Percentiles rank a stretch among this genome's conserved stretches.
Evolutionary conservation across 2,888 invertebrate genomes (phyloP).

Genomic region (Parnassius apollo): DNA sequence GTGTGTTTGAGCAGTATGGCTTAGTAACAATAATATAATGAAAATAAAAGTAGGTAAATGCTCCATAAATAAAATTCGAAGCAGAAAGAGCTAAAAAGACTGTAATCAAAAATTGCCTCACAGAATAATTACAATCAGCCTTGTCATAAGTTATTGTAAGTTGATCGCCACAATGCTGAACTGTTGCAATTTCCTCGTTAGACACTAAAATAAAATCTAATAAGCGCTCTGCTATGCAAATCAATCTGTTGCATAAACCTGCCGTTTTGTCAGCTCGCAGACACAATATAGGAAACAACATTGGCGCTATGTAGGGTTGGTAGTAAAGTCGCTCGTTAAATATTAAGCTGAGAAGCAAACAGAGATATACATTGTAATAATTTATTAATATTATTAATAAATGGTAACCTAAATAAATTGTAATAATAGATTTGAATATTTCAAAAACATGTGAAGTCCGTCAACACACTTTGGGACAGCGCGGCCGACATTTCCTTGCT

Average conservation of each 20-base stretch:
- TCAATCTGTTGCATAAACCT: slow-evolving; percentile 56
- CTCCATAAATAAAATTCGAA: slow-evolving; percentile 7
- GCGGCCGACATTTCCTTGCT: no score
- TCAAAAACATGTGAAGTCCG: no score
- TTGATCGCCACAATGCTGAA: slow-evolving; percentile 36
- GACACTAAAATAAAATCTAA: slow-evolving; percentile 45
- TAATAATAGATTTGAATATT: no score
- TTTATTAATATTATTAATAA: no score
- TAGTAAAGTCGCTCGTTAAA: not conserved
- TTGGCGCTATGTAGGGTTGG: slow-evolving; percentile 34
- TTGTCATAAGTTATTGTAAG: slow-evolving; percentile 35
- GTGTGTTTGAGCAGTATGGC: no score
- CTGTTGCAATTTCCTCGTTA: slow-evolving; percentile 49
- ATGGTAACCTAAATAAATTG: no score
- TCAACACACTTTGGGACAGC: no score
- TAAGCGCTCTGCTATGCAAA: slow-evolving; percentile 64
- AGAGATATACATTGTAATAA: no score
- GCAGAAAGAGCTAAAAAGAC: slow-evolving; percentile 13
- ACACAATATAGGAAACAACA: slow-evolving; percentile 48
- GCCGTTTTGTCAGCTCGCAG: slow-evolving; percentile 45
- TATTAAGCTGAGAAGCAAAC: no score
- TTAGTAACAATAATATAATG: not conserved
- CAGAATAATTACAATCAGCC: slow-evolving; percentile 30
- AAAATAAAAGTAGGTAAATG: not conserved
- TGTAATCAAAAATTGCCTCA: slow-evolving; percentile 35